Percentiles rank a stretch among this genome's conserved stretches.
Conservation (phyloP, 2,888 invertebrate genomes). For the Pseudococcus jackbeardsleyi region DNA sequence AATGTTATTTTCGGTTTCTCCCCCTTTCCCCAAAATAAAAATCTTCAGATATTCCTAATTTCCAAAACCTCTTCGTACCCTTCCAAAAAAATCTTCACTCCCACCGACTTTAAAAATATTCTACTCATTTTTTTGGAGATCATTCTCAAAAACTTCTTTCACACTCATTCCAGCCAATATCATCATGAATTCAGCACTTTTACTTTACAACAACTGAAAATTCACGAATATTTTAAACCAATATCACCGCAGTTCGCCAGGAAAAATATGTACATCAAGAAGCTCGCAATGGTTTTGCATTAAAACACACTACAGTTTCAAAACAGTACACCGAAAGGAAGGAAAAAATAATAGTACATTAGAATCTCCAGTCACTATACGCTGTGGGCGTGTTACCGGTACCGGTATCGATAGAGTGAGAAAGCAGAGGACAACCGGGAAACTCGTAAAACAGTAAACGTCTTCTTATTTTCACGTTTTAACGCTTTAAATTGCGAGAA, state of each 20-base stretch:
- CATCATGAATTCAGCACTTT: no score
- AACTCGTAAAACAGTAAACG: constrained; percentile 10
- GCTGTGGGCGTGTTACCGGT: neutral
- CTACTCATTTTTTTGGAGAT: no score
- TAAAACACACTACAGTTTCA: neutral
- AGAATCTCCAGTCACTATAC: neutral
- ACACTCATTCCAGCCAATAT: no score
- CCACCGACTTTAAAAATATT: no score
- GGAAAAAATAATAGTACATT: constrained; percentile 2
- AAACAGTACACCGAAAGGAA: neutral
- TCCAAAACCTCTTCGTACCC: no score
- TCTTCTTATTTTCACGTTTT: constrained; percentile 4
- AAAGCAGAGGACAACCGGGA: neutral
- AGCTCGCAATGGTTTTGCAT: neutral
- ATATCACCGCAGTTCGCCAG: neutral
- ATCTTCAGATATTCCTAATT: no score
- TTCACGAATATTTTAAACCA: neutral
- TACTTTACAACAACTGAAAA: neutral
- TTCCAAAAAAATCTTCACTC: no score
- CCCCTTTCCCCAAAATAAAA: no score
- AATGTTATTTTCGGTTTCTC: no score
- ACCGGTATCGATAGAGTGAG: neutral
- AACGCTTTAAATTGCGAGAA: constrained; percentile 16
- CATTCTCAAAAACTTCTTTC: no score
- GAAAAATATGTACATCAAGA: neutral